These are phyloP conservation scores for Lasioglossum malachurum DNA, from an alignment of 2,888 invertebrate genomes.

Conservation along the genomic window DNA sequence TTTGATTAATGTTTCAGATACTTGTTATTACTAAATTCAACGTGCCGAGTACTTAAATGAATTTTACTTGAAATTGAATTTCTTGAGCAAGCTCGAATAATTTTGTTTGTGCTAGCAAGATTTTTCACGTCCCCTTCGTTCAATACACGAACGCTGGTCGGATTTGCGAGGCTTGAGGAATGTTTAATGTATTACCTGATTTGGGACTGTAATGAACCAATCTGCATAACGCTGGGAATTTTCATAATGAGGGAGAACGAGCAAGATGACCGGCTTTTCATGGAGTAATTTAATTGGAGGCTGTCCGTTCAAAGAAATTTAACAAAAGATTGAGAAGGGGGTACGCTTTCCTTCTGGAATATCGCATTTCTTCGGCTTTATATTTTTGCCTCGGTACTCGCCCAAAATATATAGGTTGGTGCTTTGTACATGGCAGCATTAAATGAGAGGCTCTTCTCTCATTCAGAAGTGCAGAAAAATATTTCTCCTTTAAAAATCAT, in stretches of 20 bases:
- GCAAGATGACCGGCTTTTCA: neutral
- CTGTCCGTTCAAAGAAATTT: neutral
- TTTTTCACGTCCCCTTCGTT: neutral
- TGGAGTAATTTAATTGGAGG: neutral
- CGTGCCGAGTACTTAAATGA: neutral
- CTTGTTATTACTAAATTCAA: neutral
- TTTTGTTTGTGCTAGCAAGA: neutral
- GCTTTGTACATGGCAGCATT: neutral
- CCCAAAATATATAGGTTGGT: neutral
- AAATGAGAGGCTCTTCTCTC: neutral
- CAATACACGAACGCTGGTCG: neutral
- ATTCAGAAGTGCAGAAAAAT: neutral
- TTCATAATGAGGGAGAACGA: neutral
- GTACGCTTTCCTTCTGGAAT: neutral
- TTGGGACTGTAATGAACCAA: neutral
- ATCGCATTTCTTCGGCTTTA: neutral
- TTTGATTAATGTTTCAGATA: neutral
- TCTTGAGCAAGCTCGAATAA: neutral
- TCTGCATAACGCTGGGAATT: slow-evolving; percentile 17
- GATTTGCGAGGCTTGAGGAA: neutral
- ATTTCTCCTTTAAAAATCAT: neutral
- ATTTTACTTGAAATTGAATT: neutral
- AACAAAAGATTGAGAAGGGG: neutral
- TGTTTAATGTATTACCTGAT: slow-evolving; percentile 21
- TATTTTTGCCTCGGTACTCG: neutral